Base-by-base conservation (phyloP, 2,888 invertebrate species). In the Nemotelus pantherinus region DNA sequence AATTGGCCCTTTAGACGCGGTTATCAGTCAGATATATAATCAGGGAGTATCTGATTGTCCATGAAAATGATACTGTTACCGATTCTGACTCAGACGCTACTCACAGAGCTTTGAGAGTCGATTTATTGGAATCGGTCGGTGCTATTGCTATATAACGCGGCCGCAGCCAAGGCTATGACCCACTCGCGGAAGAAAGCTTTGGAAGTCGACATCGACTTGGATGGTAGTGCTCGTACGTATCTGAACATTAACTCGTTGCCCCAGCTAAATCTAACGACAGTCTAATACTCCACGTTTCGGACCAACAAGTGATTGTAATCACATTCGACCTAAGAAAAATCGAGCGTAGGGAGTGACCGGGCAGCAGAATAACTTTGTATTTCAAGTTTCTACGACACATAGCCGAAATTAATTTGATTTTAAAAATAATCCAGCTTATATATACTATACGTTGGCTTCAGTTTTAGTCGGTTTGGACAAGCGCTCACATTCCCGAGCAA, bases 111-210 rank as follows among this genome's bases (percentile, higher is more conserved):
- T 68, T 41, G 70, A 3, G 53, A 70, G 68, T 9, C 25, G 70
- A 70, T 43, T 43, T 53, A 7, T 43, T 41, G 47, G n/a, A 70
- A 70, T 41, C 48, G 74, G 45, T 43, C 41, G 41, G 47, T 41
- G 47, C 48, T 79, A 79, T 79, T 41, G 47, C 48, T 79, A 79
- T 79, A 79, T 58, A 79, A 76, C 60, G 50, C 70, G 71, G 53
- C 50, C 75, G 9, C 57, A 50, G 60, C 71, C 79, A 79, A 79
- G 77, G 76, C 77, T 77, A 68, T 76, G 77, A 65, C 64, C 76
- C 79, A 79, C 75, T 79, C 79, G 55, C 48, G 50, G 57, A 44
- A 50, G 76, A 57, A 79, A 65, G 65, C 76, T 76, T 74, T 60
- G 48, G 60, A 43, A 63, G 60, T 60, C 63, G 50, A 60, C 60